Evolutionary conservation across 2,113 vertebrate species (phyloP), one percentile per base, ranked within the genome.

Genomic region (Reinhardtius hippoglossoides): DNA sequence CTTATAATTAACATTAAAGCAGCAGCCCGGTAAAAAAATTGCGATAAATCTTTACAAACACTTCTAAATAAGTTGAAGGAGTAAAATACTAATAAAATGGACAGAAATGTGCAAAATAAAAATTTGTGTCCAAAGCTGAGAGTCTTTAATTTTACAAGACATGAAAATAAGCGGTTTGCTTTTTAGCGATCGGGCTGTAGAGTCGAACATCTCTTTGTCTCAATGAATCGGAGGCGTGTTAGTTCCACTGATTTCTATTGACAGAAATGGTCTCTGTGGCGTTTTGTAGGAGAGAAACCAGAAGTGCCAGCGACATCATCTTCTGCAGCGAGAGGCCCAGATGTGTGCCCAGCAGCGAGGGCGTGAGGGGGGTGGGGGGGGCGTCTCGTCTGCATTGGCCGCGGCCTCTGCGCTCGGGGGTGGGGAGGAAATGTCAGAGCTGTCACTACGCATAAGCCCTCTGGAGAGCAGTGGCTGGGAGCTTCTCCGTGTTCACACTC

Each of bases 371-470:
- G 37, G 37, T 10, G 40, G 35, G 35, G 35, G 76, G 40, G 27
- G 60, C 0, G 8, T 42, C 40, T 42, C 14, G 23, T 71, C 77
- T 67, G 59, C 4, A 16, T 55, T 54, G 37, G 73, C 63, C 67
- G 0, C 65, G 23, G 50, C 67, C 73, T 62, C 75, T 56, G 56
- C 0, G 9, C 78, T 70, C 46, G 5, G 56, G 9, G 55, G 61
- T 16, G 5, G 56, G 9, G 55, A 58, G 61, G 69, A 89, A 84
- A 87, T 82, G 84, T 78, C 86, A 74, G n/a, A 3, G 21, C 82
- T 81, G 83, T 91, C 76, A n/a, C 80, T 66, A 35, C 13, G 54
- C 2, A 16, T 84, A 9, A 85, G 60, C 76, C 87, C 82, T 74
- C 68, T 55, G 77, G 85, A 75, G 71, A 68, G 80, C 74, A 55